Base-by-base conservation (phyloP, 2,797 vertebrate species). In the Varecia variegata region DNA sequence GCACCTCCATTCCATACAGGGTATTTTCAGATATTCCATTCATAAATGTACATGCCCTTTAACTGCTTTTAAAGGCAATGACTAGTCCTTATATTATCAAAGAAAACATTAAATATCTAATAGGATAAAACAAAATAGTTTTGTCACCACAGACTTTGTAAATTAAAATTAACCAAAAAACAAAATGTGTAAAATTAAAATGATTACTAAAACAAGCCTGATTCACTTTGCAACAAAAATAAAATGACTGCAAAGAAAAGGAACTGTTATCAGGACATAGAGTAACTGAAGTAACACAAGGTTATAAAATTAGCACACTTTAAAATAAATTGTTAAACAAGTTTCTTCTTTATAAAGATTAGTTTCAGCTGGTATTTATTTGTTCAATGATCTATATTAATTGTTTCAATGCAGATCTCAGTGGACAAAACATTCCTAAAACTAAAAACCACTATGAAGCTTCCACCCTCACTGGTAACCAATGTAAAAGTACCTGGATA, bases 171-270 rank as follows among this genome's bases (percentile, higher is more conserved):
- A 95, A 97, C 10, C 86, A 87, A 96, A 97, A 86, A 43, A 23
- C 3, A 73, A 74, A 88, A 94, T 71, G 32, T 84, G 25, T 85
- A 8, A 97, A 96, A 98, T 96, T 58, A 97, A 95, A 91, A 96
- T 95, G 6, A 93, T 92, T 84, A 83, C n/a, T 87, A 74, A 97
- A 97, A 62, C 25, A 95, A 96, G 58, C 23, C 85, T 79, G 47
- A 92, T 82, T 97, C 58, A 97, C 93, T 83, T 91, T 65, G 92
- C 81, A 97, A 97, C 94, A 98, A 97, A 95, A 97, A 93, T 56
- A 86, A 96, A 96, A 96, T 95, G 96, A 97, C 38, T 94, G 7
- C 1, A 76, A 98, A 98, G 94, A 90, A 95, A 9, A 95, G 58
- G 70, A 95, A 95, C 35, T 74, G 60, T 97, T 95, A 94, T 0